A percentile compares a stretch with the other conserved stretches of the same genome.
Evolutionary conservation across 2,888 invertebrate genomes (phyloP).

Genomic region (Euspilapteryx auroguttella): DNA sequence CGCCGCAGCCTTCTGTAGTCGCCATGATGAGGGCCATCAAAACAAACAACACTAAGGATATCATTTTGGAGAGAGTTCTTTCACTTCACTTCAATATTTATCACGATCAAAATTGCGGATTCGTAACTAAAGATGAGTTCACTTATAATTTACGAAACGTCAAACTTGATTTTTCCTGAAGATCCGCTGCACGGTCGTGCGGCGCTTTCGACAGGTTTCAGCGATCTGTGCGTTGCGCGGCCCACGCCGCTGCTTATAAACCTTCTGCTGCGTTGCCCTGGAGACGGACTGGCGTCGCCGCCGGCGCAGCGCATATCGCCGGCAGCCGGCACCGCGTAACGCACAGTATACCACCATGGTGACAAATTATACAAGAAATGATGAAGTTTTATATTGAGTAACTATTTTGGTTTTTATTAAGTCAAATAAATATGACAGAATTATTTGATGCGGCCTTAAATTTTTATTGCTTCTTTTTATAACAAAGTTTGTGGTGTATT

Average conservation of each 20-base stretch:
- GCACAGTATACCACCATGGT: too few relatives aligned
- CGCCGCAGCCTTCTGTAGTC: conserved; percentile 46
- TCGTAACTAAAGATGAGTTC: conserved; percentile 47
- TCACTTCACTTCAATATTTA: conserved; percentile 47
- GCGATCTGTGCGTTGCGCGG: conserved; percentile 31
- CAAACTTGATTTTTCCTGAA: conserved; percentile 34
- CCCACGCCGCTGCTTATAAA: conserved; percentile 33
- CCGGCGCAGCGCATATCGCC: conserved; percentile 13
- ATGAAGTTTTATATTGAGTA: too few relatives aligned
- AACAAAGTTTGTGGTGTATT: too few relatives aligned
- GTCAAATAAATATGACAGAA: too few relatives aligned
- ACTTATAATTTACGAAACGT: conserved; percentile 58
- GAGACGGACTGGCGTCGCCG: conserved; percentile 44
- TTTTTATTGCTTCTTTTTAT: too few relatives aligned
- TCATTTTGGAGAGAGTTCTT: conserved; percentile 28
- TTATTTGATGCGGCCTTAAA: too few relatives aligned
- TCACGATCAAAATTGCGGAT: conserved; percentile 41
- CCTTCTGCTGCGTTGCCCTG: conserved; percentile 32
- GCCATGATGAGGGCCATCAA: conserved; percentile 39
- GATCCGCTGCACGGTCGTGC: conserved; percentile 55
- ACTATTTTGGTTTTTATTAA: too few relatives aligned
- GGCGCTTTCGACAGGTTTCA: conserved; percentile 50
- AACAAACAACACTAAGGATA: conserved; percentile 57
- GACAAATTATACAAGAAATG: too few relatives aligned
- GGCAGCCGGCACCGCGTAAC: neutral